A percentile compares a stretch with the other conserved stretches of the same genome.
phyloP scores from a whole-genome alignment of 2,888 invertebrate genomes.

The Cantharis rufa region DNA sequence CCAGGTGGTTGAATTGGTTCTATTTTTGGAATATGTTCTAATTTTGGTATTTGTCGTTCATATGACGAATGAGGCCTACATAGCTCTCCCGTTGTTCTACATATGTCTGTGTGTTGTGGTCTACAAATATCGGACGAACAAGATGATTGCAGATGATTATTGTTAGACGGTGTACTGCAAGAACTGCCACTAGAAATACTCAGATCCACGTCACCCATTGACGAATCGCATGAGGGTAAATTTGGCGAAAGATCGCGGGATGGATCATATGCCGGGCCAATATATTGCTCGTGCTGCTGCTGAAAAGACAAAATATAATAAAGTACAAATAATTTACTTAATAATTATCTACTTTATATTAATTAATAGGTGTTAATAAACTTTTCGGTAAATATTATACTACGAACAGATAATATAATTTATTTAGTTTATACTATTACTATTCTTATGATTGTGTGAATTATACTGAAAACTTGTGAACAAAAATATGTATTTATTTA shows the following conservation, averaged over 20 bases:
- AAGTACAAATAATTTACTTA: not conserved
- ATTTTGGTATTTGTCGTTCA: conserved; percentile 60
- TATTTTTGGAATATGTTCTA: conserved; percentile 61
- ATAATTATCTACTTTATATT: not conserved
- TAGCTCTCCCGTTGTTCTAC: conserved; percentile 38
- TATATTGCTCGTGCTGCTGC: conserved; percentile 70
- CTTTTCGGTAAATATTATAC: no score
- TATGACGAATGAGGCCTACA: conserved; percentile 51
- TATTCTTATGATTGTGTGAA: not conserved
- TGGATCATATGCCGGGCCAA: conserved; percentile 70
- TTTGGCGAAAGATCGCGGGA: conserved; percentile 75
- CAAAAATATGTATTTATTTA: not conserved
- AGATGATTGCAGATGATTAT: conserved; percentile 61
- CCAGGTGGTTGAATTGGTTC: conserved; percentile 62
- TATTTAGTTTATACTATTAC: no score
- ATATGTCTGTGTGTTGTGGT: conserved; percentile 49
- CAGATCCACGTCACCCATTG: conserved; percentile 63
- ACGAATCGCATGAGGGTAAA: conserved; percentile 65
- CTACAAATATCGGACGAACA: conserved; percentile 54
- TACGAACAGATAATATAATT: not conserved
- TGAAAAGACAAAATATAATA: conserved; percentile 54
- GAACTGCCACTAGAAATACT: conserved; percentile 61
- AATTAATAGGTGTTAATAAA: no score
- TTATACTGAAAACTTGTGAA: not conserved
- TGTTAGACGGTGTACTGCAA: conserved; percentile 62